Evolutionary conservation across 1,140 invertebrate genomes (phyloP).

Genomic region (Antheraea pernyi): DNA sequence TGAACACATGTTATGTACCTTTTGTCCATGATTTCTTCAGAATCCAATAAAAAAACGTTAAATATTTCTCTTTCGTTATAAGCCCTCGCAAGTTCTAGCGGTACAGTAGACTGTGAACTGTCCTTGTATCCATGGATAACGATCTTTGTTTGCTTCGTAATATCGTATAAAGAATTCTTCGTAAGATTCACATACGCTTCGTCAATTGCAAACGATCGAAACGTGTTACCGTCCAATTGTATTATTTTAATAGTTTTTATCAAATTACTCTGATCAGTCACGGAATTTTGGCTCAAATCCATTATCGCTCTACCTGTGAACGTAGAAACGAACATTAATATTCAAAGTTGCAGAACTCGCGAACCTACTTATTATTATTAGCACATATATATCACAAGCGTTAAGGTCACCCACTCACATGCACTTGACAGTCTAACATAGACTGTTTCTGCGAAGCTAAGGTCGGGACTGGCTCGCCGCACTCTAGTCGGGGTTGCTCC

Average conservation of each 20-base stretch:
- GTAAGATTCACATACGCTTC: conserved; percentile 53
- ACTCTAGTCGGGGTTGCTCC: conserved; percentile 23
- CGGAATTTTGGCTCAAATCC: conserved; percentile 52
- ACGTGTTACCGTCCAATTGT: conserved; percentile 40
- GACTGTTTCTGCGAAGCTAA: conserved; percentile 65
- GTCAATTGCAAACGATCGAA: conserved; percentile 52
- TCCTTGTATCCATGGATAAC: conserved; percentile 71
- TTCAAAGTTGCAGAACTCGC: conserved; percentile 3
- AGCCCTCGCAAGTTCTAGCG: conserved; percentile 54
- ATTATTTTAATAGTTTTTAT: conserved; percentile 67
- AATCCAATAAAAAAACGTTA: conserved; percentile 65
- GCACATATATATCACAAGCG: conserved; percentile 20
- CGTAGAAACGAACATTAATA: conserved; percentile 24
- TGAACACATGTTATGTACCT: conserved; percentile 62
- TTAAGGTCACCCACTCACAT: conserved; percentile 60
- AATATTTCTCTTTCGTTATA: conserved; percentile 67
- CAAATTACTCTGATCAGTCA: conserved; percentile 52
- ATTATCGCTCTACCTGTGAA: conserved; percentile 65
- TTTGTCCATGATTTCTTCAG: conserved; percentile 63
- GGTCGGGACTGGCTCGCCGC: conserved; percentile 34
- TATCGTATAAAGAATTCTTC: conserved; percentile 53
- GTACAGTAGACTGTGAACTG: conserved; percentile 58
- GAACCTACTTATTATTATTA: conserved; percentile 7
- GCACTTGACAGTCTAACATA: conserved; percentile 64
- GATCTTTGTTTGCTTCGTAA: conserved; percentile 68